These are phyloP conservation scores for Lasioglossum marginatum DNA, from an alignment of 2,888 invertebrate genomes.

Conservation along the genomic window DNA sequence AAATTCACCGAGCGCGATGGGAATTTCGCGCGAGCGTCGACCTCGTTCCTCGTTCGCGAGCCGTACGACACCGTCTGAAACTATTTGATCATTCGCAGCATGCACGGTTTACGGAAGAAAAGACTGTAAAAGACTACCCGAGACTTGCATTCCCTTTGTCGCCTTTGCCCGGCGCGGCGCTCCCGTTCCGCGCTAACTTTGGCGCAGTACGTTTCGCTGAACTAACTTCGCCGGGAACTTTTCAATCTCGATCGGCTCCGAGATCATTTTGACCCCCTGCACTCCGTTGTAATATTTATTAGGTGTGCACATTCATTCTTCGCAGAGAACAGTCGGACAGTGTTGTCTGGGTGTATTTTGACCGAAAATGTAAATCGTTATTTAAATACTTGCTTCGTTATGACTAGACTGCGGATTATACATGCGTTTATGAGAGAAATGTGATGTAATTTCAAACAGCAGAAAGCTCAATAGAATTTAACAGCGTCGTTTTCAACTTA, in stretches of 20 bases:
- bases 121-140: constrained; percentile 8
- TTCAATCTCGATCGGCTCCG: neutral
- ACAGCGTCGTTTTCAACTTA: neutral
- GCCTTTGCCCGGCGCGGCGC: neutral
- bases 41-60: neutral
- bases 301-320: neutral
- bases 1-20: neutral
- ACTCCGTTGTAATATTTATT: neutral
- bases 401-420: neutral
- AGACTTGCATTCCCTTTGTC: constrained; percentile 4
- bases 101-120: constrained; percentile 9
- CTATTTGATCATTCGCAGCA: constrained; percentile 10
- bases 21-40: neutral
- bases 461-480: neutral
- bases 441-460: neutral
- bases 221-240: neutral
- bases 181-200: neutral
- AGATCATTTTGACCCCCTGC: neutral
- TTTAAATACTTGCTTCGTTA: neutral
- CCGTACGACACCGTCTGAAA: neutral
- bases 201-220: neutral
- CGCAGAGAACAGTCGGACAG: neutral
- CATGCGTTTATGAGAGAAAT: neutral
- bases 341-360: neutral
- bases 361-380: too few species aligned